Evolutionary conservation across 2,888 invertebrate species (phyloP).

Genomic region (Seira sanloemensis): DNA sequence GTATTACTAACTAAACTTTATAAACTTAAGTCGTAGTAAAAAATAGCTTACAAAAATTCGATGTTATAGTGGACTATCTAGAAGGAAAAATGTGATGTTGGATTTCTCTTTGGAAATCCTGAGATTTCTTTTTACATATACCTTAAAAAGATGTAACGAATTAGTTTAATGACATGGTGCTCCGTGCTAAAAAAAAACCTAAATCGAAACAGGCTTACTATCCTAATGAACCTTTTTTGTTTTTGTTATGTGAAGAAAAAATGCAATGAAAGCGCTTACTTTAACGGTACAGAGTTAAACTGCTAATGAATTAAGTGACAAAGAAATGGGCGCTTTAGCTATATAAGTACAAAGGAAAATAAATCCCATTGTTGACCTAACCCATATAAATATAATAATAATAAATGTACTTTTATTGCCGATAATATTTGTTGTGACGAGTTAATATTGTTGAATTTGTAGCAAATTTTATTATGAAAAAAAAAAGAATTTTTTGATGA

Average conservation of each 20-base stretch:
- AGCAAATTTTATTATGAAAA: slow-evolving; percentile 62
- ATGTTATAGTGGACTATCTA: background rate
- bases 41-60: background rate
- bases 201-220: background rate
- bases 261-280: slow-evolving; percentile 19
- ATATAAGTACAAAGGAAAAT: slow-evolving; percentile 18
- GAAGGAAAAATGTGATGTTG: slow-evolving; percentile 8
- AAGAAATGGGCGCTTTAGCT: background rate
- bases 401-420: background rate
- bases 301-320: background rate
- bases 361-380: slow-evolving; percentile 10
- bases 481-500: slow-evolving; percentile 22
- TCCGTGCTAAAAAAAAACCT: background rate
- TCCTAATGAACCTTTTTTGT: background rate
- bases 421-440: slow-evolving; percentile 36
- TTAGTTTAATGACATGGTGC: background rate
- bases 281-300: slow-evolving; percentile 3
- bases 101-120: background rate
- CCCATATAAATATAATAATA: no score
- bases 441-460: slow-evolving; percentile 52
- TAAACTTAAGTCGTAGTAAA: no score
- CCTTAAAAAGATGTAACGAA: background rate
- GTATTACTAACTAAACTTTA: slow-evolving; percentile 39
- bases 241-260: background rate
- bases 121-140: background rate